A percentile compares a stretch with the other conserved stretches of the same genome.
Evolutionary conservation across 1,140 invertebrate species (phyloP).

Genomic region (Orussus abietinus): DNA sequence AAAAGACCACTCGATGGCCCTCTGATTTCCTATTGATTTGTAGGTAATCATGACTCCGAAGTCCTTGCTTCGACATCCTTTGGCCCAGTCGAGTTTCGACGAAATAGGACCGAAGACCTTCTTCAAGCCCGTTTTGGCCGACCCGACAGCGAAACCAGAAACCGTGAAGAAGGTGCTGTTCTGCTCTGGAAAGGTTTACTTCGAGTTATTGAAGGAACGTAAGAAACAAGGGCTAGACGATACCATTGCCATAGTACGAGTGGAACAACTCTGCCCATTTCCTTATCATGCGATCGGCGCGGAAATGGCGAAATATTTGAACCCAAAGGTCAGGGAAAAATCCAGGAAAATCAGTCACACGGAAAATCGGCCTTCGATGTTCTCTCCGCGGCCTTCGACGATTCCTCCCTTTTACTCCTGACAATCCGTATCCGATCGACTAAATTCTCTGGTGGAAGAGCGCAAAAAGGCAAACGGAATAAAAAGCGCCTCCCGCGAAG

Average conservation of each 20-base stretch:
- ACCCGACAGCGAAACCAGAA: constrained; percentile 58
- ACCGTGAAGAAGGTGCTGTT: constrained; percentile 71
- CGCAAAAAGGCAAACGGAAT: background rate
- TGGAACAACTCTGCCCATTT: constrained; percentile 85
- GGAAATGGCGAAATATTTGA: constrained; percentile 69
- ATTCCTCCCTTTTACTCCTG: no score
- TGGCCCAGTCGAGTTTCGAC: constrained; percentile 67
- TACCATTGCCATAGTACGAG: constrained; percentile 70
- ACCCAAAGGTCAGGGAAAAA: constrained; percentile 61
- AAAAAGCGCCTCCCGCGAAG: no score
- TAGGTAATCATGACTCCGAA: constrained; percentile 72
- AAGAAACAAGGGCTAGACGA: constrained; percentile 63
- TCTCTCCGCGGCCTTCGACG: no score
- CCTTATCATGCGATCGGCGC: constrained; percentile 73
- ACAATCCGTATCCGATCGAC: background rate
- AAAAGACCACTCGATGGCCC: no score
- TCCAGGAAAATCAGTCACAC: no score
- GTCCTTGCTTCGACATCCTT: constrained; percentile 68
- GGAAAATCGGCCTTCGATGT: no score
- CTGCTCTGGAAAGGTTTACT: constrained; percentile 82
- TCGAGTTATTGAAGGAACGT: constrained; percentile 70
- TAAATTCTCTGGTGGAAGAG: background rate
- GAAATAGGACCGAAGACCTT: constrained; percentile 57
- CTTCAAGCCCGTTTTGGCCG: constrained; percentile 57
- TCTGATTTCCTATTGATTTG: background rate